These are phyloP conservation scores for Thinocorus orbignyianus DNA, from an alignment of 2,113 vertebrate genomes.

Conservation along the genomic window DNA sequence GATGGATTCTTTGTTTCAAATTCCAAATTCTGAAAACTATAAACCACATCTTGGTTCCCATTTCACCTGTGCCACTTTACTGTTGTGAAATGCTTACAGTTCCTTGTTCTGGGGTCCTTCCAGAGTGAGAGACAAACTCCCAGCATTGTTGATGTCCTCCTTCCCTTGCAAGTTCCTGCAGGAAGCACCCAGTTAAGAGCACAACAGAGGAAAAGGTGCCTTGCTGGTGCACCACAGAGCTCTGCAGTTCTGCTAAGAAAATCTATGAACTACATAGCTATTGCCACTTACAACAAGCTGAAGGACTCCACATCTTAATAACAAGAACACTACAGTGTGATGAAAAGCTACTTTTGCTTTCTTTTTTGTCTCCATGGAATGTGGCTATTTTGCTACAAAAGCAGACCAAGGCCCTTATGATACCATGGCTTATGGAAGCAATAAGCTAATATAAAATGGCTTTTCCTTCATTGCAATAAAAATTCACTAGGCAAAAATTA, in stretches of 20 bases:
- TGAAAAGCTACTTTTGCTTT: neutral
- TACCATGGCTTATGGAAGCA: neutral
- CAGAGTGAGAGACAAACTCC: neutral
- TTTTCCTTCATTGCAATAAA: neutral
- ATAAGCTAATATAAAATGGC: neutral
- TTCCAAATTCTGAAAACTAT: neutral
- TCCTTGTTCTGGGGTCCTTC: neutral
- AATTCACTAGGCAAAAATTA: neutral
- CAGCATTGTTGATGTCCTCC: neutral
- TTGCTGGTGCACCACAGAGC: rapidly evolving
- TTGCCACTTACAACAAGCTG: neutral
- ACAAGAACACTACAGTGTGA: neutral
- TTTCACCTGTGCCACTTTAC: neutral
- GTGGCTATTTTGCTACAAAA: neutral
- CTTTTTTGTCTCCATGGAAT: neutral
- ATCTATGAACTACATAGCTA: rapidly evolving
- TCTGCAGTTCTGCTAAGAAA: neutral
- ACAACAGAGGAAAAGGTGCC: neutral
- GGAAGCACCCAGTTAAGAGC: rapidly evolving
- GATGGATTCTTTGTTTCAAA: neutral
- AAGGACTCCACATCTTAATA: neutral
- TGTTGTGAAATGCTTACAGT: neutral
- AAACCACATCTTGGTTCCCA: neutral
- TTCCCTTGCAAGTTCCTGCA: no score
- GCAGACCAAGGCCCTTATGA: neutral